Percentiles rank a stretch among this genome's conserved stretches.
Conservation (phyloP, 2,797 vertebrate genomes). For the Darevskia nairensis region DNA sequence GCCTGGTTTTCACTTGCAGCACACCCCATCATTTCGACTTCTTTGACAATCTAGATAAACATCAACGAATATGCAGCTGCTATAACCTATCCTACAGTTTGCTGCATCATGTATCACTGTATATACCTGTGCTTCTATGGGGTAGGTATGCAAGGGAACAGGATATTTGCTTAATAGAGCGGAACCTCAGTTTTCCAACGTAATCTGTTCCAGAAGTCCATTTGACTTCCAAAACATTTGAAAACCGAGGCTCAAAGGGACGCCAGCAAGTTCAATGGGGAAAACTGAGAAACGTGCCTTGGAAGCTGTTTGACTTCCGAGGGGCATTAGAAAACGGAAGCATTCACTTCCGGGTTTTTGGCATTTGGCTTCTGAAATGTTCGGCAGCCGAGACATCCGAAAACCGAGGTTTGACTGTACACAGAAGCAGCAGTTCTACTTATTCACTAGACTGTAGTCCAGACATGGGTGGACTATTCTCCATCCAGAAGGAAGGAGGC, state of each 20-base stretch:
- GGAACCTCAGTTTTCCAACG: no score
- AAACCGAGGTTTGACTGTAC: no score
- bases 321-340: no score
- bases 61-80: slow-evolving; percentile 2
- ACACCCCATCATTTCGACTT: background rate
- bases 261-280: no score
- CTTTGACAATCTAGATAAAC: slow-evolving; percentile 24
- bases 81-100: background rate
- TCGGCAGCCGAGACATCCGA: no score
- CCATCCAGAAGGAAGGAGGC: background rate
- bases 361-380: no score
- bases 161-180: background rate
- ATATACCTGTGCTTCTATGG: background rate
- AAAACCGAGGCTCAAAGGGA: no score
- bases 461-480: background rate
- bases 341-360: no score
- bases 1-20: background rate
- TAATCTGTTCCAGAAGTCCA: no score
- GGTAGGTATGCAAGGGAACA: background rate
- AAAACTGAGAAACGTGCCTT: no score
- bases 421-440: background rate
- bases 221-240: no score
- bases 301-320: no score
- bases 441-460: background rate
- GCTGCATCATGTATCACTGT: background rate